Percentiles rank a stretch among this genome's conserved stretches.
Evolutionary conservation across 2,113 vertebrate species (phyloP).

Genomic region (Condylura cristata): DNA sequence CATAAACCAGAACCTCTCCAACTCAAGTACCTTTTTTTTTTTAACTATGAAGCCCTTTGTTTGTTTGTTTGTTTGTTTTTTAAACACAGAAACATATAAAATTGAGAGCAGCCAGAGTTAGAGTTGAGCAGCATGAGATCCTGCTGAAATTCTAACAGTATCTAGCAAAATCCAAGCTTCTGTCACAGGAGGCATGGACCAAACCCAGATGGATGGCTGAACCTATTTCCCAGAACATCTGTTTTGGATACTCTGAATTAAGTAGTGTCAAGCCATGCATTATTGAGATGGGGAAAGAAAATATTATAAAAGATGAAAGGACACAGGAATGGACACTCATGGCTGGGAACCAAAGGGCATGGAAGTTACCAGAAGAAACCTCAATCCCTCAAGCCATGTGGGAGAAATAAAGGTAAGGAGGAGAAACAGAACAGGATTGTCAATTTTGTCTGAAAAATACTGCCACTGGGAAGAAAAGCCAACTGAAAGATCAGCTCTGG

Average conservation of each 20-base stretch:
- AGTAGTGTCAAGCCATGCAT: not conserved
- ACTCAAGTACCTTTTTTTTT: not conserved
- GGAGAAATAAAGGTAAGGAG: not conserved
- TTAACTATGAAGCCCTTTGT: no score
- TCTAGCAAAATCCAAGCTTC: not conserved
- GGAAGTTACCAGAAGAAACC: not conserved
- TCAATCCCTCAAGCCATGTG: not conserved
- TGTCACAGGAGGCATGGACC: not conserved
- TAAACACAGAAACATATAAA: not conserved
- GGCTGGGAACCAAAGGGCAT: not conserved
- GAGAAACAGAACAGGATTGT: not conserved
- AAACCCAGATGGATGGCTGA: not conserved
- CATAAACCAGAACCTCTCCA: conserved; percentile 20
- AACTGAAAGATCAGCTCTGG: not conserved
- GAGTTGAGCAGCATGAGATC: not conserved
- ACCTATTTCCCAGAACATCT: not conserved
- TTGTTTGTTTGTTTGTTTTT: not conserved
- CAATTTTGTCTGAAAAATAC: not conserved
- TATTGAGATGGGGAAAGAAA: not conserved
- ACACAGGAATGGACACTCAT: not conserved
- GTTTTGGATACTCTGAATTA: conserved; percentile 1
- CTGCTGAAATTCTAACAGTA: not conserved
- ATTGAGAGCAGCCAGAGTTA: not conserved
- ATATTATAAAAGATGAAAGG: not conserved
- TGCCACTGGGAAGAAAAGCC: conserved; percentile 24